These are phyloP conservation scores for Styela plicata DNA, from an alignment of 23 tunicate species.

Conservation along the genomic window DNA sequence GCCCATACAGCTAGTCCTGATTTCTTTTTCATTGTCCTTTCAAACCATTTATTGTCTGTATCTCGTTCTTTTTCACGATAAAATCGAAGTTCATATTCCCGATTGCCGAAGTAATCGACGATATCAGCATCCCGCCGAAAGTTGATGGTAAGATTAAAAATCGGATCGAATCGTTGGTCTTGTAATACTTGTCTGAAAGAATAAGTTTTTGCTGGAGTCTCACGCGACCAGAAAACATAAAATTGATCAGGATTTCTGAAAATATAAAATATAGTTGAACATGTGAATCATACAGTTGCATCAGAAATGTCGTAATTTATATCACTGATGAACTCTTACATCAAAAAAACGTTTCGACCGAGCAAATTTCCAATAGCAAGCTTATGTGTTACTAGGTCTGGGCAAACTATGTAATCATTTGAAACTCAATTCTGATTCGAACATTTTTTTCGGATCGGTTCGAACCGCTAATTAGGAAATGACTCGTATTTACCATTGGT, in stretches of 20 bases:
- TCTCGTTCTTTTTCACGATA: conserved; percentile 1
- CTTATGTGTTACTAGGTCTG: too few species aligned
- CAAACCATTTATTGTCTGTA: not conserved
- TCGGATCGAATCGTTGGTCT: conserved; percentile 40
- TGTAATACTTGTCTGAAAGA: conserved; percentile 34
- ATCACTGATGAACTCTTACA: too few species aligned
- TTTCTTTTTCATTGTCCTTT: not conserved
- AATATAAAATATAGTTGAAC: conserved; percentile 5
- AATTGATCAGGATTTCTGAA: conserved; percentile 55
- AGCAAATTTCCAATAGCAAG: too few species aligned
- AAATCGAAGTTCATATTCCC: not conserved
- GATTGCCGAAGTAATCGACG: conserved; percentile 47
- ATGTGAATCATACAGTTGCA: too few species aligned
- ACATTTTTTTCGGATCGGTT: too few species aligned
- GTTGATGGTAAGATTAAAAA: conserved; percentile 69
- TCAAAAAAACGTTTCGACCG: too few species aligned
- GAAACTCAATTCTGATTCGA: too few species aligned
- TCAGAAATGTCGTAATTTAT: too few species aligned
- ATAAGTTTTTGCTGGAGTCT: conserved; percentile 59
- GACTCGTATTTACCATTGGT: too few species aligned
- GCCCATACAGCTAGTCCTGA: not conserved
- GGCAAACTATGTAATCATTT: too few species aligned
- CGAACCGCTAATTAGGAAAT: too few species aligned
- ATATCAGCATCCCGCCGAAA: conserved; percentile 50
- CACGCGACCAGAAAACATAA: conserved; percentile 74